A percentile compares a stretch with the other conserved stretches of the same genome.
These are phyloP conservation scores for Coelogynopora nodosa DNA, from an alignment of 2,888 invertebrate genomes.

Conservation along the genomic window DNA sequence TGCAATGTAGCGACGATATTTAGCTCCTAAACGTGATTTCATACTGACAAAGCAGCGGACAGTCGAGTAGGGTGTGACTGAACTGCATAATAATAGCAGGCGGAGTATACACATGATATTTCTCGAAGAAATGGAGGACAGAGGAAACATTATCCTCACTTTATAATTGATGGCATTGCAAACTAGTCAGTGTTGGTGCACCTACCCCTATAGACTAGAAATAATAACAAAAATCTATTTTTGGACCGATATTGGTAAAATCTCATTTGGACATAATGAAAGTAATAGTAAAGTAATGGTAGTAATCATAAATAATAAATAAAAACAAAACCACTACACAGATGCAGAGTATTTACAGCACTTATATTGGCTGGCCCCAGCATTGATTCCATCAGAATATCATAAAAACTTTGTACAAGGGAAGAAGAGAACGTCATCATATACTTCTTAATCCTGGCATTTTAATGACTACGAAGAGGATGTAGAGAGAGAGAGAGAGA, in stretches of 20 bases:
- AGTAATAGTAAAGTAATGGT: not conserved
- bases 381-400: too few species aligned
- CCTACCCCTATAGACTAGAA: not conserved
- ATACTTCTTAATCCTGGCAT: not conserved
- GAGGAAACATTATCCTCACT: too few species aligned
- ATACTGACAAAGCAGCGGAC: not conserved
- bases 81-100: not conserved
- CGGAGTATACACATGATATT: not conserved
- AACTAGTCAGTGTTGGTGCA: not conserved
- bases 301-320: not conserved
- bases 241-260: not conserved
- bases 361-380: too few species aligned
- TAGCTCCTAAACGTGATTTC: not conserved
- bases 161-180: too few species aligned
- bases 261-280: slow-evolving; percentile 19
- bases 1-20: too few species aligned
- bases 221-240: not conserved
- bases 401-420: not conserved
- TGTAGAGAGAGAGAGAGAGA: not conserved
- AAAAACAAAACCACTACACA: too few species aligned
- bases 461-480: not conserved
- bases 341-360: too few species aligned
- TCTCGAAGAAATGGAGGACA: too few species aligned
- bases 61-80: not conserved
- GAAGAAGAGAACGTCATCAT: not conserved